phyloP scores from a whole-genome alignment of 2,797 vertebrate genomes.

The Tamandua tetradactyla region DNA sequence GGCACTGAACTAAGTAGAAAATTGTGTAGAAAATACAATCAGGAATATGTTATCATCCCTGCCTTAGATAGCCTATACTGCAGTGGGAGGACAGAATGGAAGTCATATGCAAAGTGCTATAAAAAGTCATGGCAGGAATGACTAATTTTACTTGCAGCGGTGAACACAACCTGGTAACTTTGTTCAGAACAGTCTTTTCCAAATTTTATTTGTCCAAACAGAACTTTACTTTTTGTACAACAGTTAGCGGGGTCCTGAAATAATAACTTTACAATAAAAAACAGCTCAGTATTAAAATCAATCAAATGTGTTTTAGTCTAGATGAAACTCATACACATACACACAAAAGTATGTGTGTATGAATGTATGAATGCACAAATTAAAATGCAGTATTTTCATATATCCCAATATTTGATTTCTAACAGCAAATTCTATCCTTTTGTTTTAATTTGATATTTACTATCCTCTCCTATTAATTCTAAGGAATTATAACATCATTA shows the following conservation, averaged over 20 bases:
- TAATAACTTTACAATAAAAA: background rate
- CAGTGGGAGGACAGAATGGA: background rate
- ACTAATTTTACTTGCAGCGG: background rate
- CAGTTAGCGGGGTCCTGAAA: background rate
- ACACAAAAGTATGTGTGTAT: too few relatives aligned
- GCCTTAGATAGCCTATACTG: background rate
- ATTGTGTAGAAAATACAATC: background rate
- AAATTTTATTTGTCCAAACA: background rate
- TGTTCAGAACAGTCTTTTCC: background rate
- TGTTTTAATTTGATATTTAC: background rate
- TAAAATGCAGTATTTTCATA: background rate
- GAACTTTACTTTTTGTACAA: background rate
- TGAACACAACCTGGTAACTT: background rate
- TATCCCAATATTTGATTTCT: background rate
- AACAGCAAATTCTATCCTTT: background rate
- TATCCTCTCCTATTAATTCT: background rate
- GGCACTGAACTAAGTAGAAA: background rate
- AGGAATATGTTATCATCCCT: background rate
- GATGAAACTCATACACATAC: background rate
- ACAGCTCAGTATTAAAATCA: background rate
- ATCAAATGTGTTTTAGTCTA: background rate
- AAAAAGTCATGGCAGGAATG: background rate
- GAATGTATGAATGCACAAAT: background rate
- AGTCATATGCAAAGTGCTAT: background rate
- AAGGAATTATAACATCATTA: background rate